Base-by-base conservation (phyloP, 2,113 vertebrate genomes). In the Seriola aureovittata region DNA sequence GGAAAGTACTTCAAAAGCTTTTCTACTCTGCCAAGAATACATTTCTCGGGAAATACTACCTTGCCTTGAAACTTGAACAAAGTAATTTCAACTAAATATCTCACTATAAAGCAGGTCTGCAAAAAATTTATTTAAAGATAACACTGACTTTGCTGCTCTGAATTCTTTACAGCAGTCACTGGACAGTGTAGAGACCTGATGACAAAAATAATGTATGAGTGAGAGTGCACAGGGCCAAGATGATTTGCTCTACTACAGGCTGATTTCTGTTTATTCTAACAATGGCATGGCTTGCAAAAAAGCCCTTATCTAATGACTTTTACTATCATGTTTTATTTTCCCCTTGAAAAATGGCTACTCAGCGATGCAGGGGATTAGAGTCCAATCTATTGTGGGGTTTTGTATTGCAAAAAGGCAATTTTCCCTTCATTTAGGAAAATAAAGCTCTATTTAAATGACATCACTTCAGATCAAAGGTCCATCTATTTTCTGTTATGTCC, bases 301-400 rank as follows among this genome's bases (percentile, higher is more conserved):
- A 85, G 29, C 40, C 66, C 73, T 87, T 82, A 90, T 90, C 79
- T 88, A 91, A 91, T 90, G 74, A 91, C 78, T 87, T 76, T 85
- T 85, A 90, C 86, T 71, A 87, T 89, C 85, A 80, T 82, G 77
- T 90, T 88, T 91, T 90, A 85, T 85, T 88, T 85, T 86, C 84
- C 38, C 57, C 72, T 85, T 74, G 42, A 85, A 90, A 94, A 93
- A 86, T 75, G 90, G 65, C 77, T 36, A 79, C 78, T 94, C 91
- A 92, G 92, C 90, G 74, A 84, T 81, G 82, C 78, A 71, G 65
- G 78, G 89, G 85, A 89, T 90, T 91, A 88, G 21, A 58, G 71
- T 81, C 54, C 84, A 89, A 90, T 87, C 81, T 89, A 77, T 79
- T 81, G 67, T 67, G 50, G 71, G 60, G 75, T 82, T 92, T 91